Evolutionary conservation across 2,113 vertebrate genomes (phyloP).

Genomic region (Elanoides forficatus): DNA sequence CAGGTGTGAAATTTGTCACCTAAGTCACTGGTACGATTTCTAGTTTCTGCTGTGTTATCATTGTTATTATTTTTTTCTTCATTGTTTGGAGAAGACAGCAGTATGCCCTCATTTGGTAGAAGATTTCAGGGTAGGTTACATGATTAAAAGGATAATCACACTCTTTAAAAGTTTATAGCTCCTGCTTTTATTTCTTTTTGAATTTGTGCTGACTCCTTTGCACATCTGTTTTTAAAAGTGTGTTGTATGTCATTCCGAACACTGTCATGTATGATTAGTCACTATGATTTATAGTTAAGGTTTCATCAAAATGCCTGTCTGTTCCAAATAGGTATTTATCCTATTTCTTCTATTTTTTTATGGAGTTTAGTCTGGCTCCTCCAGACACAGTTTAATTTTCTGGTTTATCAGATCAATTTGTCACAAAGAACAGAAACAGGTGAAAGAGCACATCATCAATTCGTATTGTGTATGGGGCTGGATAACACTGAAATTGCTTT

Average conservation of each 20-base stretch:
- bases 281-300: slow-evolving; percentile 17
- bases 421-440: slow-evolving; percentile 40
- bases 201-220: background rate
- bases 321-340: slow-evolving; percentile 40
- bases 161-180: background rate
- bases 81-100: background rate
- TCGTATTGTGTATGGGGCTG: slow-evolving; percentile 35
- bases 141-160: background rate
- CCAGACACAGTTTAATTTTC: slow-evolving; percentile 66
- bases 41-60: background rate
- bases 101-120: background rate
- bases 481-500: slow-evolving; percentile 55
- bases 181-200: background rate
- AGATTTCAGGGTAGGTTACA: background rate
- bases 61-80: background rate
- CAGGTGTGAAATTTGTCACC: background rate
- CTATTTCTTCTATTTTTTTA: slow-evolving; percentile 12
- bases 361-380: slow-evolving; percentile 51
- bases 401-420: slow-evolving; percentile 68
- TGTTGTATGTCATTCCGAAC: background rate
- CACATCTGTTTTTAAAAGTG: background rate
- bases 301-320: slow-evolving; percentile 58
- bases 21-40: background rate
- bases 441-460: slow-evolving; percentile 71
- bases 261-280: slow-evolving; percentile 32